A percentile compares a stretch with the other conserved stretches of the same genome.
phyloP scores from a whole-genome alignment of 2,113 vertebrate species.

The Sisor rabdophorus region DNA sequence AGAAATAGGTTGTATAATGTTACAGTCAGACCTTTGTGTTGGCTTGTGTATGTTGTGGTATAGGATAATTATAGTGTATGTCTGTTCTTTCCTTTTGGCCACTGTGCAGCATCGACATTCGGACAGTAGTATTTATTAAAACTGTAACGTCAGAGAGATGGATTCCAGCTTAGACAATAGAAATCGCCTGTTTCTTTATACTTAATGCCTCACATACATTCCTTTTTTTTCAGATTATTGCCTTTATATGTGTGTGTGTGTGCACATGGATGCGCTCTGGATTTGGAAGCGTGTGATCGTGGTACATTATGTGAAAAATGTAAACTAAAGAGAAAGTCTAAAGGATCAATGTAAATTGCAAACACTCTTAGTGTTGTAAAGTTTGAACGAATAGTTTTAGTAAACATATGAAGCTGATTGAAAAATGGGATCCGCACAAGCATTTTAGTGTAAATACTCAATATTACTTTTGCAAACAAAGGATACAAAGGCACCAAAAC shows the following conservation, averaged over 20 bases:
- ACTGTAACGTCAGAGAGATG: slow-evolving; percentile 23
- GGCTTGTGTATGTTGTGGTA: slow-evolving; percentile 41
- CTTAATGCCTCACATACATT: background rate
- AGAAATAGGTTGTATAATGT: slow-evolving; percentile 19
- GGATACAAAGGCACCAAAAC: background rate
- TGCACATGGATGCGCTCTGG: no score
- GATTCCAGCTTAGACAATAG: background rate
- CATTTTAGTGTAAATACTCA: slow-evolving; percentile 41
- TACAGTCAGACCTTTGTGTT: slow-evolving; percentile 32
- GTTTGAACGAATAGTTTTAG: slow-evolving; percentile 30
- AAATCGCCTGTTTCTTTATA: background rate
- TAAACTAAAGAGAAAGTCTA: slow-evolving; percentile 39
- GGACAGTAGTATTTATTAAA: slow-evolving; percentile 26
- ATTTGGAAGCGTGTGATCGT: slow-evolving; percentile 12
- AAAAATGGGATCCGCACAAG: slow-evolving; percentile 39
- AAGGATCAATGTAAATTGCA: slow-evolving; percentile 22
- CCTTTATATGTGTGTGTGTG: background rate
- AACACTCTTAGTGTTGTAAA: slow-evolving; percentile 21
- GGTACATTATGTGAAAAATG: slow-evolving; percentile 27
- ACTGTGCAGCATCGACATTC: slow-evolving; percentile 21
- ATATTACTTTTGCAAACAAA: slow-evolving; percentile 24
- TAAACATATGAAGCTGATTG: slow-evolving; percentile 8
- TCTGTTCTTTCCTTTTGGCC: slow-evolving; percentile 33
- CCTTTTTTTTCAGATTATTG: background rate
- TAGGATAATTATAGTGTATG: slow-evolving; percentile 41